Base-by-base conservation (phyloP, 2,113 vertebrate genomes). In the Butorides virescens region DNA sequence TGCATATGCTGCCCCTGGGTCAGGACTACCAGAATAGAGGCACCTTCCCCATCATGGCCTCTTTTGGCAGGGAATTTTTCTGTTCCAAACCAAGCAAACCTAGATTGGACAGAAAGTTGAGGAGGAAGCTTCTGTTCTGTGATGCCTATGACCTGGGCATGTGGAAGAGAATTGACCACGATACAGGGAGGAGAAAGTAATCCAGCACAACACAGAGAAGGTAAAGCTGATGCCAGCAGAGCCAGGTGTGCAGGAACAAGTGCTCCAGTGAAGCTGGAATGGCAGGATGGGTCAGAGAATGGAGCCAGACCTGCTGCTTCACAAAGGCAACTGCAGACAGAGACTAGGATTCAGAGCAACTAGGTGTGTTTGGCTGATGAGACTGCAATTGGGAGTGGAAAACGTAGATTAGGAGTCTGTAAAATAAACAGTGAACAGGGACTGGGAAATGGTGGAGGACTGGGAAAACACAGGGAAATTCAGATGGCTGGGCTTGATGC, bases 1-100 rank as follows among this genome's bases (percentile, higher is more conserved):
- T 25, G 39, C 12, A 11, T n/a, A 32, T 1, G 1, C 32, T 49
- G 5, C 39, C 18, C 9, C 79, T 3, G 0, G 20, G 25, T 75
- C n/a, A 55, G 67, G 44, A 44, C 49, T 44, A 27, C 66, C 46
- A 44, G 62, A 34, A 32, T 2, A 63, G 37, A 61, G 29, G 47
- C 18, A 4, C 18, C 44, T 66, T 39, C 36, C 39, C 36, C 52
- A 42, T 46, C 21, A 16, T 11, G 30, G 56, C 21, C 32, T 55
- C 67, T n/a, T 58, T 6, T 21, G 26, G 36, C 34, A 52, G 27
- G n/a, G 27, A 46, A 26, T 55, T 75, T 71, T 50, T 88, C 52
- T 36, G 14, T 37, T 83, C 23, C 37, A 27, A 30, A 49, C 46
- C 30, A 59, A 42, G 32, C 32, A 74, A 49, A 65, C 10, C 27